A percentile compares a stretch with the other conserved stretches of the same genome.
Evolutionary conservation across 2,113 vertebrate genomes (phyloP).

Genomic region (Tachuris rubrigastra): DNA sequence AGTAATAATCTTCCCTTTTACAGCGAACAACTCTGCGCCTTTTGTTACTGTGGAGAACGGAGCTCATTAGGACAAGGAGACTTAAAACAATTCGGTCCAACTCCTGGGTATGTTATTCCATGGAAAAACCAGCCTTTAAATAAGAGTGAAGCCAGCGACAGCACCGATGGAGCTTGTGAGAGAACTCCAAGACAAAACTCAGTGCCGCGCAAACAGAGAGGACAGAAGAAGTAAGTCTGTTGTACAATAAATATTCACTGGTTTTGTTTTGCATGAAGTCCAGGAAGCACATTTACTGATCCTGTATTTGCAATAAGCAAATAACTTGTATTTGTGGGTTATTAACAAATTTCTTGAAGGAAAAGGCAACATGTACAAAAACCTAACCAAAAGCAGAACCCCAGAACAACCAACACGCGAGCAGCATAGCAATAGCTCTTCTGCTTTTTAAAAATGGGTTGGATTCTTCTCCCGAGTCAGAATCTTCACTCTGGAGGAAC

Average conservation of each 20-base stretch:
- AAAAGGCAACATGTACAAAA: background rate
- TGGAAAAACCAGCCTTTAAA: conserved; percentile 82
- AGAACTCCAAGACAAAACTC: conserved; percentile 70
- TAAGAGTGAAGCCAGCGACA: conserved; percentile 79
- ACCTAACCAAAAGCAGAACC: background rate
- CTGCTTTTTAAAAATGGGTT: background rate
- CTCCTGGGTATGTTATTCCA: conserved; percentile 83
- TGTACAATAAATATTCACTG: fast-evolving
- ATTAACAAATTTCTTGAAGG: background rate
- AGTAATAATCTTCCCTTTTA: conserved; percentile 13
- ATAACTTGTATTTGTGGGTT: background rate
- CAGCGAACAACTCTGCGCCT: conserved; percentile 96
- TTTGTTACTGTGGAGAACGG: conserved; percentile 91
- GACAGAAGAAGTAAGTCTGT: conserved; percentile 81
- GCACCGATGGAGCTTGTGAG: conserved; percentile 75
- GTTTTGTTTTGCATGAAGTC: background rate
- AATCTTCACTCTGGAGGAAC: background rate
- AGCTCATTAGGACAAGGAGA: conserved; percentile 94
- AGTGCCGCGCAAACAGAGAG: conserved; percentile 73
- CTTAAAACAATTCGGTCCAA: conserved; percentile 88
- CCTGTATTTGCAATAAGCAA: background rate
- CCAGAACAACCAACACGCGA: fast-evolving
- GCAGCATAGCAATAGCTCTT: background rate
- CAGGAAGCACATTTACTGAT: background rate
- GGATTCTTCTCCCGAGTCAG: background rate